These are phyloP conservation scores for Muscicapa striata DNA, from an alignment of 2,797 vertebrate genomes.

Conservation along the genomic window DNA sequence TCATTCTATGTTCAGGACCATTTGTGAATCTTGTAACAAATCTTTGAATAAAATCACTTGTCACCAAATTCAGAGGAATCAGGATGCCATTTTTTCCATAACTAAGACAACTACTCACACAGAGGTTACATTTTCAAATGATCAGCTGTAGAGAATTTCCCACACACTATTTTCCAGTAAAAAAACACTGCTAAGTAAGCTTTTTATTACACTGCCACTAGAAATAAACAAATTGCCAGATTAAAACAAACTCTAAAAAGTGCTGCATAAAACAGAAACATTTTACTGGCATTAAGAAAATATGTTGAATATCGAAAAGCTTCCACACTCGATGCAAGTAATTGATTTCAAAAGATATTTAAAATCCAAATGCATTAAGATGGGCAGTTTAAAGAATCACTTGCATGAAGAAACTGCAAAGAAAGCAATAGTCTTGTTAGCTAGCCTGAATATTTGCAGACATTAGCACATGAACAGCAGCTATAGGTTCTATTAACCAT, in stretches of 20 bases:
- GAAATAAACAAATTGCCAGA: constrained; percentile 58
- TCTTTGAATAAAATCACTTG: constrained; percentile 37
- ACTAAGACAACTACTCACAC: constrained; percentile 46
- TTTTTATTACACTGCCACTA: constrained; percentile 70
- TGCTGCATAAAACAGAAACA: constrained; percentile 33
- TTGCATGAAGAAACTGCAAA: constrained; percentile 9
- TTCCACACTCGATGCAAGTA: constrained; percentile 1
- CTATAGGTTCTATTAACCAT: background rate
- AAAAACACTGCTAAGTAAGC: constrained; percentile 59
- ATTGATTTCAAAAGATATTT: constrained; percentile 12
- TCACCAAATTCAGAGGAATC: background rate
- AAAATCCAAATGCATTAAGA: background rate
- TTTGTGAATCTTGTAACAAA: constrained; percentile 65
- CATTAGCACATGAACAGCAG: background rate
- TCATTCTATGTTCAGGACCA: constrained; percentile 40
- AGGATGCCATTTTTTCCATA: background rate
- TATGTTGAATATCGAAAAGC: constrained; percentile 32
- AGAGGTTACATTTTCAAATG: constrained; percentile 13
- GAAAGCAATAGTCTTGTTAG: background rate
- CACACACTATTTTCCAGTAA: constrained; percentile 50
- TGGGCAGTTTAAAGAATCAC: constrained; percentile 4
- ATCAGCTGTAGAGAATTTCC: constrained; percentile 29
- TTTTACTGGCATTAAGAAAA: constrained; percentile 22
- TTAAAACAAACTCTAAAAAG: constrained; percentile 49
- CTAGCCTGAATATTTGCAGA: background rate